Evolutionary conservation across 2,113 vertebrate genomes (phyloP).

Genomic region (Dendropsophus ebraccatus): DNA sequence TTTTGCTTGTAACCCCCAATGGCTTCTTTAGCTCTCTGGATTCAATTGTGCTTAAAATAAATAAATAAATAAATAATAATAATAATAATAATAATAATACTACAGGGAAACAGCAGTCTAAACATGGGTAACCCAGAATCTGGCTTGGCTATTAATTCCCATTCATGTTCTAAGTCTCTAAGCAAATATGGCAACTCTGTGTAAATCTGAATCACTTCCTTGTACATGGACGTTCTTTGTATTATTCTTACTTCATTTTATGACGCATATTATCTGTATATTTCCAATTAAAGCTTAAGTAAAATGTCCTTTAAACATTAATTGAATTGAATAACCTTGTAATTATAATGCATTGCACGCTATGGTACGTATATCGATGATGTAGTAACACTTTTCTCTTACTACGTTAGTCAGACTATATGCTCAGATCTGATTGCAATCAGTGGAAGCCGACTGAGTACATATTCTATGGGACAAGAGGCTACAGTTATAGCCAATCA

Average conservation of each 20-base stretch:
- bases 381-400: not conserved
- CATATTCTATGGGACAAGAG: constrained; percentile 16
- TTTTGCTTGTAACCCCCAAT: too few relatives aligned
- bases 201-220: too few relatives aligned
- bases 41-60: too few relatives aligned
- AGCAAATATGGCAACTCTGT: too few relatives aligned
- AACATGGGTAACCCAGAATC: too few relatives aligned
- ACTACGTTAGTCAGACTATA: not conserved
- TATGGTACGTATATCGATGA: not conserved
- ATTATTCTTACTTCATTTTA: not conserved
- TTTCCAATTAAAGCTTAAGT: not conserved
- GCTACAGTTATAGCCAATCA: constrained; percentile 3
- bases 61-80: too few relatives aligned
- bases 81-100: too few relatives aligned
- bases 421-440: constrained; percentile 17
- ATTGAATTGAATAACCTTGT: not conserved
- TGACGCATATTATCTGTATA: not conserved
- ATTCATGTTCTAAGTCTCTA: too few relatives aligned
- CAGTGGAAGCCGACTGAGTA: not conserved
- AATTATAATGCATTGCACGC: not conserved
- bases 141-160: too few relatives aligned
- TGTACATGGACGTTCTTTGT: too few relatives aligned
- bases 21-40: too few relatives aligned
- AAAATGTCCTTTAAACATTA: not conserved
- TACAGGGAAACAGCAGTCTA: too few relatives aligned